Evolutionary conservation across 2,797 vertebrate species (phyloP).

Genomic region (Iguana delicatissima): DNA sequence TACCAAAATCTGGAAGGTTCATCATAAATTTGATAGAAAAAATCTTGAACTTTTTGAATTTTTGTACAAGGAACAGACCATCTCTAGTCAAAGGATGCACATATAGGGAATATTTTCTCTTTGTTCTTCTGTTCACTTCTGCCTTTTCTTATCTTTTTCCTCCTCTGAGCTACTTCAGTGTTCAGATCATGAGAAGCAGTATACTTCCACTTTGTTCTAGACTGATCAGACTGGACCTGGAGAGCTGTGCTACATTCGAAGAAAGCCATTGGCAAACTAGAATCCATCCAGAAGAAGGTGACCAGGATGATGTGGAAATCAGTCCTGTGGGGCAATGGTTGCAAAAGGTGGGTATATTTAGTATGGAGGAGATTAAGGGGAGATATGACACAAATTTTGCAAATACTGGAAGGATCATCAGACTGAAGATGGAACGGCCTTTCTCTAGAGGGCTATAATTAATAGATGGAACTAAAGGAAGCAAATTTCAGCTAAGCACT

Average conservation of each 20-base stretch:
- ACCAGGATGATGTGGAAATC: neutral
- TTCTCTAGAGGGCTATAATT: too few relatives aligned
- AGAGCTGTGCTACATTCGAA: neutral
- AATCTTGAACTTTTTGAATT: too few relatives aligned
- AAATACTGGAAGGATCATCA: neutral
- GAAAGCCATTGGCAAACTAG: neutral
- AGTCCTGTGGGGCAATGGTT: neutral
- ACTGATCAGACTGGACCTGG: neutral
- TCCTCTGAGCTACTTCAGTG: neutral
- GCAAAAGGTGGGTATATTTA: neutral
- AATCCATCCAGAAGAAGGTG: neutral
- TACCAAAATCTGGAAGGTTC: neutral
- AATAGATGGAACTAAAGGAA: neutral
- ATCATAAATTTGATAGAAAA: neutral
- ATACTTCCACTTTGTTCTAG: neutral
- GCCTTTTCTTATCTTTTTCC: neutral
- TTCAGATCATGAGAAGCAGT: neutral
- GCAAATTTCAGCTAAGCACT: neutral
- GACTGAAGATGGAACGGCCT: neutral
- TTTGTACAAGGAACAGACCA: neutral
- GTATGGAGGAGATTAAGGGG: neutral
- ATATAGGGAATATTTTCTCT: too few relatives aligned
- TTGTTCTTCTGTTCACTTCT: too few relatives aligned
- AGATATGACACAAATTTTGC: neutral
- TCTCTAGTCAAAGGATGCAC: neutral